Base-by-base conservation (phyloP, 2,797 vertebrate genomes). In the Cuniculus paca region DNA sequence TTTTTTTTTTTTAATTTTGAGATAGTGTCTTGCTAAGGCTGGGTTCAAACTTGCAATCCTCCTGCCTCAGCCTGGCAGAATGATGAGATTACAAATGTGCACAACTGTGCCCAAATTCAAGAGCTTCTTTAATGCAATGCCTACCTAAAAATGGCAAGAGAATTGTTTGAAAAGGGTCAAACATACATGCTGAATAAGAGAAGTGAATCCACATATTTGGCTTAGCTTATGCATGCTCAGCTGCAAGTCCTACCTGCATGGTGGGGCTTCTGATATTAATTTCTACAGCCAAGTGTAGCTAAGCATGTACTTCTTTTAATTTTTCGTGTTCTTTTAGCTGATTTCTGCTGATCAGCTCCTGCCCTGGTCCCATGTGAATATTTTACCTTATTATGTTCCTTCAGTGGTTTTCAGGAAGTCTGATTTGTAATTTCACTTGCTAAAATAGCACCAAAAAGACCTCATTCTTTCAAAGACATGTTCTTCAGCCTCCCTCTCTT, bases 241-340 rank as follows among this genome's bases (percentile, higher is more conserved):
- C 2, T 7, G 26, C n/a, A 22, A 36, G 56, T 13, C 10, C 31
- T 5, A 1, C 50, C 16, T 13, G 13, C 6, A 1, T 5, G 9
- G 28, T 28, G 11, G 39, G 6, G 2, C 2, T 31, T 70, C 74
- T 36, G 17, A 58, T 5, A 17, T 26, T 6, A n/a, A 48, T 60
- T 54, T 45, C 88, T 34, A 28, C n/a, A 58, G 8, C 9, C 14
- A 39, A n/a, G 22, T 10, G 1, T n/a, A 48, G 39, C 56, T 17
- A 31, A 56, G 31, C 28, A 19, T 5, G 6, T 0, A 2, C 1
- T 11, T 56, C 28, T 24, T 28, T n/a, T 20, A 14, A 52, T 48
- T 39, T 13, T 11, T n/a, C 28, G 12, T 12, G 12, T 22, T 60
- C 48, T 79, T 11, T 16, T 10, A 54, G 20, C 50, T 34, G 16